Percentiles rank a stretch among this genome's conserved stretches.
Evolutionary conservation across 2,113 vertebrate genomes (phyloP).

Genomic region (Microtus richardsoni): DNA sequence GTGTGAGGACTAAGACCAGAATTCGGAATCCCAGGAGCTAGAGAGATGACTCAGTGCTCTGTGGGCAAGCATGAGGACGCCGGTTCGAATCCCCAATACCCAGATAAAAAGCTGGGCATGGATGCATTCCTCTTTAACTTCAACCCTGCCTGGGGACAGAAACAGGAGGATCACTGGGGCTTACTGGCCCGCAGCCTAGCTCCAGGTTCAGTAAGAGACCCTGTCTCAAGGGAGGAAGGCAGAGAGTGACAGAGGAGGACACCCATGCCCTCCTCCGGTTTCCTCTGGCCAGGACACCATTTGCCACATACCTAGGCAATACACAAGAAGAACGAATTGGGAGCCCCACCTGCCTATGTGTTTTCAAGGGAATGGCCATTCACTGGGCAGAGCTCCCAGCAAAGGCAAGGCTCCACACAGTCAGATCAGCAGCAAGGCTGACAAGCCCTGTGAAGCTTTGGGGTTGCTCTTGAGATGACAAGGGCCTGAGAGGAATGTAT

Average conservation of each 20-base stretch:
- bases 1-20: background rate
- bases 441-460: background rate
- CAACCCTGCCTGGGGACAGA: background rate
- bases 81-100: background rate
- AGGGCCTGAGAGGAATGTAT: background rate
- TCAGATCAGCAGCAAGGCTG: rapidly evolving
- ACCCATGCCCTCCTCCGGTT: background rate
- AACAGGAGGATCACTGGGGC: no score
- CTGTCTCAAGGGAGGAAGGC: background rate
- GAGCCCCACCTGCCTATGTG: no score
- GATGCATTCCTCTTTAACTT: background rate
- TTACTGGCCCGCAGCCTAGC: no score
- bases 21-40: background rate
- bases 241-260: no score
- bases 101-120: background rate
- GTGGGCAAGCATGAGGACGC: background rate
- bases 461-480: background rate
- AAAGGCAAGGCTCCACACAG: background rate
- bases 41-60: no score
- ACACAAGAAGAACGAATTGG: background rate
- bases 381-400: background rate
- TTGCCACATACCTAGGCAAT: background rate
- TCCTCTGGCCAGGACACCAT: background rate
- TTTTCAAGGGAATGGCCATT: background rate
- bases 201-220: background rate